Base-by-base conservation (phyloP, 2,888 invertebrate species). In the Ceriagrion tenellum region DNA sequence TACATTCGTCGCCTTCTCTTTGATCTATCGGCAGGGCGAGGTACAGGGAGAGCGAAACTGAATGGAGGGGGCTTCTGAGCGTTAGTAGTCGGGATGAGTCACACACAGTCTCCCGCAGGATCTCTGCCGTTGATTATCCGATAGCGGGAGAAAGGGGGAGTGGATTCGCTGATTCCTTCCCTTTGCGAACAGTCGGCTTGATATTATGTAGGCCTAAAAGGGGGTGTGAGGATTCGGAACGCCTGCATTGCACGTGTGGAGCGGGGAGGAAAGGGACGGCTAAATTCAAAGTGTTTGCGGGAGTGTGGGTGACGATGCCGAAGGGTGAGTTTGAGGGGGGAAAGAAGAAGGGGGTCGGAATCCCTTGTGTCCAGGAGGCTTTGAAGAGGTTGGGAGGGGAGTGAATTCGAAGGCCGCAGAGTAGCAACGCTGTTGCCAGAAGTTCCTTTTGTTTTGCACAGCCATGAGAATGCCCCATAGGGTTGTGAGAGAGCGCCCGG, bases 121-220 rank as follows among this genome's bases (percentile, higher is more conserved):
- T 26, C 69, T 20, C 26, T 69, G 69, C 69, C 2, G n/a, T n/a
- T 63, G 69, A 69, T 69, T 69, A 69, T 69, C n/a, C 23, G 69
- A 69, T 26, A 69, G 69, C 26, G n/a, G 0, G 69, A 26, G n/a
- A 69, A 4, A 26, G 23, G 69, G 69, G 26, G 69, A 69, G 69
- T 69, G 69, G 26, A 69, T 69, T 69, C 69, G 69, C 69, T 69
- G 69, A 69, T 69, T 69, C 69, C 69, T 26, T n/a, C 69, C 69
- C 69, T 26, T 69, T 69, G 69, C 69, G 69, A 69, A 69, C 69
- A 35, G 16, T 30, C 81, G 16, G 81, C 81, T 18, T 47, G 47
- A 47, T 47, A 47, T 47, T 47, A 47, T 47, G 4, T 4, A 47
- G 35, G 35, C 12, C 30, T 30, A 35, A 16, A 26, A n/a, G 69